Conservation (phyloP, 2,113 vertebrate species). For the Gobio gobio region DNA sequence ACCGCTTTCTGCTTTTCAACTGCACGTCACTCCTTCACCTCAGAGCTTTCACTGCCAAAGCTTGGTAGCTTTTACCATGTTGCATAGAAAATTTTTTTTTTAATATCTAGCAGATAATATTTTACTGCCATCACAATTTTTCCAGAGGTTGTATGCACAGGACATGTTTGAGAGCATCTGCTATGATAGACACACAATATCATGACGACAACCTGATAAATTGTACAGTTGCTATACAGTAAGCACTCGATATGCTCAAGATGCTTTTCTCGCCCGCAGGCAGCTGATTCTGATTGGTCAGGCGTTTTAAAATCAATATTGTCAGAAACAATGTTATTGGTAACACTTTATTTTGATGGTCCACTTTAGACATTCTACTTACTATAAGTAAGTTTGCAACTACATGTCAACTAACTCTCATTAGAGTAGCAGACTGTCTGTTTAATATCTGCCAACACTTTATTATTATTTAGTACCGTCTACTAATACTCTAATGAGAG, state of each 20-base stretch:
- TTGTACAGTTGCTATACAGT: background rate
- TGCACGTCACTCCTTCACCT: background rate
- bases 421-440: too few relatives aligned
- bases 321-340: too few relatives aligned
- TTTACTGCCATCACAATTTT: background rate
- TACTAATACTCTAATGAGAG: too few relatives aligned
- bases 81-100: background rate
- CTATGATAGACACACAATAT: background rate
- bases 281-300: background rate
- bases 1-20: slow-evolving; percentile 62
- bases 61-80: slow-evolving; percentile 30
- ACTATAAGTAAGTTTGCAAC: too few relatives aligned
- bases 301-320: background rate
- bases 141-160: background rate
- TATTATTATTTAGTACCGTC: too few relatives aligned
- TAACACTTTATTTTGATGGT: too few relatives aligned
- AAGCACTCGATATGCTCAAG: background rate
- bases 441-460: too few relatives aligned
- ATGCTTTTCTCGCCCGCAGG: background rate
- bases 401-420: too few relatives aligned
- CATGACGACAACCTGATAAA: background rate
- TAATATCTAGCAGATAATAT: background rate
- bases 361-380: too few relatives aligned
- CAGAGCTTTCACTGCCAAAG: slow-evolving; percentile 31
- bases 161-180: slow-evolving; percentile 14